These are phyloP conservation scores for Thera obeliscata DNA, from an alignment of 2,888 invertebrate species.

Conservation along the genomic window DNA sequence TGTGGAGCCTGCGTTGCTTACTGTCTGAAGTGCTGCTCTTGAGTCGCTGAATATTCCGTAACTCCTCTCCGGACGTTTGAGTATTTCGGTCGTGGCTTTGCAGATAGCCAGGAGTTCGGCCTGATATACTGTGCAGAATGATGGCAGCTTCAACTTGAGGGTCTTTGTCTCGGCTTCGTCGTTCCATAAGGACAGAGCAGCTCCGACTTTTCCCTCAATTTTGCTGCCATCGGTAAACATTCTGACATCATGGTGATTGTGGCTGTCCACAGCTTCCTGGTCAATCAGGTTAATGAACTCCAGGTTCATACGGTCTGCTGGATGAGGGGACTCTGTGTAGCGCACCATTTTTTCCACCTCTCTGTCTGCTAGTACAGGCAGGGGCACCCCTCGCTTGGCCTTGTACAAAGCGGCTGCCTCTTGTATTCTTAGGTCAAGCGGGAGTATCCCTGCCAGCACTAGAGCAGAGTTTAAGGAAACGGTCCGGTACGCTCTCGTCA, in stretches of 20 bases:
- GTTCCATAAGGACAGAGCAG: slow-evolving; percentile 8
- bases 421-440: slow-evolving; percentile 23
- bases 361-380: background rate
- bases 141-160: slow-evolving; percentile 9
- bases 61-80: background rate
- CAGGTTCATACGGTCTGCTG: slow-evolving; percentile 2
- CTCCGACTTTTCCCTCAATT: slow-evolving; percentile 23
- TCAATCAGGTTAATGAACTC: slow-evolving; percentile 20
- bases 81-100: background rate
- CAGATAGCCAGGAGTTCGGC: slow-evolving; percentile 17
- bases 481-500: slow-evolving; percentile 5
- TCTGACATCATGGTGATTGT: background rate
- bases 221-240: slow-evolving; percentile 31
- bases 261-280: background rate
- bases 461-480: slow-evolving; percentile 13
- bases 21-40: slow-evolving; percentile 1
- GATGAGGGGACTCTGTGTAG: slow-evolving; percentile 9
- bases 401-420: slow-evolving; percentile 8
- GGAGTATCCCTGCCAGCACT: slow-evolving; percentile 22
- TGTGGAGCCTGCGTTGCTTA: background rate
- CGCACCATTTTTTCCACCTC: slow-evolving; percentile 2
- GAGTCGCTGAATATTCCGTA: slow-evolving; percentile 24
- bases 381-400: slow-evolving; percentile 6
- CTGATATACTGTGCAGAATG: slow-evolving; percentile 22
- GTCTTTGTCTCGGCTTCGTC: background rate